Evolutionary conservation across 2,888 invertebrate genomes (phyloP).

Genomic region (Hirudinaria manillensis): DNA sequence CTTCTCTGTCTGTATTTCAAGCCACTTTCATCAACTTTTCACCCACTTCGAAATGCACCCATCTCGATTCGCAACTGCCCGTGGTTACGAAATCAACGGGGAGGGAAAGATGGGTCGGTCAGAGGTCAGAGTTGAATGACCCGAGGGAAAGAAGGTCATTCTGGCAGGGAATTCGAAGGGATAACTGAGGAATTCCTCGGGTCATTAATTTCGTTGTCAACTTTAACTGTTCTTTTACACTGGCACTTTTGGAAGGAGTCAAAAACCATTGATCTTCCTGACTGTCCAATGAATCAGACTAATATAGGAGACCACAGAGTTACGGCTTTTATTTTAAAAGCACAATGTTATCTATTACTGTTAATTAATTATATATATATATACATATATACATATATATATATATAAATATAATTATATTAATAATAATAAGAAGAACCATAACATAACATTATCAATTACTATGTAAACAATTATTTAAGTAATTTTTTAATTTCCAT

Average conservation of each 20-base stretch:
- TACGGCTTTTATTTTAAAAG: no score
- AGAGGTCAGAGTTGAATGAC: background rate
- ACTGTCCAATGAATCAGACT: background rate
- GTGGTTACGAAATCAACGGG: constrained; percentile 33
- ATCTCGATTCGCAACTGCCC: no score
- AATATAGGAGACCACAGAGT: background rate
- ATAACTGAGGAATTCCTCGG: no score
- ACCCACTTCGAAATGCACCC: no score
- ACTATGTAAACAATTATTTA: no score
- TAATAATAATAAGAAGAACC: background rate
- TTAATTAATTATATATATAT: constrained; percentile 12
- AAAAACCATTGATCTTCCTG: background rate
- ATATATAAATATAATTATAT: constrained; percentile 13
- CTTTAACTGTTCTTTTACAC: background rate
- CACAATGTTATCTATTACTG: no score
- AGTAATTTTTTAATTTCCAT: background rate
- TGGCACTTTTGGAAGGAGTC: background rate
- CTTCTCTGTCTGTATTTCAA: background rate
- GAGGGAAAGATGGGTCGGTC: constrained; percentile 31
- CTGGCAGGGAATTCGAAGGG: no score
- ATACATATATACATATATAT: constrained; percentile 21
- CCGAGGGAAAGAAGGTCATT: background rate
- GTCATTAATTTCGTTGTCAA: background rate
- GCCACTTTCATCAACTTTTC: no score
- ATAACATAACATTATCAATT: no score